phyloP scores from a whole-genome alignment of 2,113 vertebrate genomes.

The Agapornis roseicollis region DNA sequence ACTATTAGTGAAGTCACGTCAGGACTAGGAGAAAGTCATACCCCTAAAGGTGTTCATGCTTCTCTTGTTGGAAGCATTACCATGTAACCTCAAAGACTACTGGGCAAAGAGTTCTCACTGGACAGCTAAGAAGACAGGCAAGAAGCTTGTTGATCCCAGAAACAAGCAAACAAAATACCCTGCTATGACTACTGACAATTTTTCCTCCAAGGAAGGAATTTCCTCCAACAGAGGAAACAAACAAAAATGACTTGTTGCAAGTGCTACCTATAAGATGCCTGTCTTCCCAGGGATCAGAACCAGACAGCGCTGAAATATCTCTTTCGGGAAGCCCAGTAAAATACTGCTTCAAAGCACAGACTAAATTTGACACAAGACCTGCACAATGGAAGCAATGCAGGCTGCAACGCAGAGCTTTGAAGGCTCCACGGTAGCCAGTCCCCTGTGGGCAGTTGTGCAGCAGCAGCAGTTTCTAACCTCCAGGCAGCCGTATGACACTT shows the following conservation, averaged over 20 bases:
- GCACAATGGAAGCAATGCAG: too few species aligned
- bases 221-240: neutral
- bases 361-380: neutral
- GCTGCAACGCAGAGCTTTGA: fast-evolving
- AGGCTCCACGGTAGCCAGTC: neutral
- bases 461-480: neutral
- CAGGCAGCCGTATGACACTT: neutral
- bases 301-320: neutral
- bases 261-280: neutral
- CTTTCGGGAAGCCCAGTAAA: neutral
- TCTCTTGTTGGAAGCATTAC: neutral
- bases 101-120: neutral
- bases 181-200: neutral
- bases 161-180: neutral
- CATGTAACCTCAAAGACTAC: neutral
- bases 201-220: neutral
- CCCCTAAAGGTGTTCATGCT: neutral
- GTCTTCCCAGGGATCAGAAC: neutral
- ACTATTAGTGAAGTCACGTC: neutral
- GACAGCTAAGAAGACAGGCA: neutral
- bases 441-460: neutral
- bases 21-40: neutral
- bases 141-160: neutral
- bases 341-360: neutral
- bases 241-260: neutral